These are phyloP conservation scores for Muntiacus reevesi DNA, from an alignment of 2,113 vertebrate species.

Conservation along the genomic window DNA sequence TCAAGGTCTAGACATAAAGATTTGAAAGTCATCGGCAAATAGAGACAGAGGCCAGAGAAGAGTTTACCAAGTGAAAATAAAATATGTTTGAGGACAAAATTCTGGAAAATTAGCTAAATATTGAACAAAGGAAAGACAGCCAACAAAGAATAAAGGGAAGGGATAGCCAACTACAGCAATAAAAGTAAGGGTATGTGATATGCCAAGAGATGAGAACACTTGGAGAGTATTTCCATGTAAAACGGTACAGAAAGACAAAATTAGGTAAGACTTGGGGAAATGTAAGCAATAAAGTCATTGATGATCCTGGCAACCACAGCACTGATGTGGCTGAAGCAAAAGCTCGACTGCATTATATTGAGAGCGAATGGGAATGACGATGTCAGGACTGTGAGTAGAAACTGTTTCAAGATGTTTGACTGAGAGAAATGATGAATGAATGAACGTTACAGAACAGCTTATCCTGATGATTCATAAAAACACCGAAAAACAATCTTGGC, in stretches of 20 bases:
- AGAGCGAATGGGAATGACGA: not conserved
- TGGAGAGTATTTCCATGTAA: not conserved
- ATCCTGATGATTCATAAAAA: not conserved
- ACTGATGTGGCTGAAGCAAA: not conserved
- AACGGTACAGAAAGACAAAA: not conserved
- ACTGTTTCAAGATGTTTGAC: not conserved
- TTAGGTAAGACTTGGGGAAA: not conserved
- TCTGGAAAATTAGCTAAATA: not conserved
- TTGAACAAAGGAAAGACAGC: not conserved
- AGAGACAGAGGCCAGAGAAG: not conserved
- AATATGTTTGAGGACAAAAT: not conserved
- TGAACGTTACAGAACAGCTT: not conserved
- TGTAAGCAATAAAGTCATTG: not conserved
- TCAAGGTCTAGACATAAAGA: not conserved
- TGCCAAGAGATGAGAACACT: not conserved
- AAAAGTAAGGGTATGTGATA: not conserved
- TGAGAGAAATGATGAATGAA: not conserved
- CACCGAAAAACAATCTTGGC: not conserved
- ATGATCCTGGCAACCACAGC: not conserved
- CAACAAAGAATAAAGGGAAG: not conserved
- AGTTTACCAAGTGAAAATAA: not conserved
- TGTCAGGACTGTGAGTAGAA: not conserved
- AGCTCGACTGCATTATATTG: fast-evolving
- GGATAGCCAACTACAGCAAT: not conserved
- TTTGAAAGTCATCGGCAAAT: not conserved